Conservation (phyloP, 2,797 vertebrate species). For the Eulemur mongoz region DNA sequence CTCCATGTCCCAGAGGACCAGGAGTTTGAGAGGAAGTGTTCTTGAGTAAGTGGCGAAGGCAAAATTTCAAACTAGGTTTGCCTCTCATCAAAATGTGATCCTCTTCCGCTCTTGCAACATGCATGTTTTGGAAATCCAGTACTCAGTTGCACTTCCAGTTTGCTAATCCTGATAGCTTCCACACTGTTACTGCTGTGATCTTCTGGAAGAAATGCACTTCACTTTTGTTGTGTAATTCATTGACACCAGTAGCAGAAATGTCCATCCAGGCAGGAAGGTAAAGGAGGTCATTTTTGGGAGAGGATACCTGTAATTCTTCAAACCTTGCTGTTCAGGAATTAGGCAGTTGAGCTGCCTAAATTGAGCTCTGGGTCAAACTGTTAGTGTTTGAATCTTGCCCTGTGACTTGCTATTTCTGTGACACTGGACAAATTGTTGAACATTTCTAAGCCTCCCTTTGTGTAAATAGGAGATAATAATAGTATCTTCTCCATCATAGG, state of each 20-base stretch:
- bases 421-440: not conserved
- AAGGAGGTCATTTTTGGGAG: not conserved
- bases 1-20: rapidly evolving
- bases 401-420: not conserved
- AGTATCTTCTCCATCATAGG: not conserved
- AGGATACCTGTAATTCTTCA: not conserved
- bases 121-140: not conserved
- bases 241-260: not conserved
- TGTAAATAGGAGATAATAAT: not conserved
- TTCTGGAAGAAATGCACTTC: not conserved
- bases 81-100: not conserved
- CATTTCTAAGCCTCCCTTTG: not conserved
- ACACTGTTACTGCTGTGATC: no score
- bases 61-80: not conserved
- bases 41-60: not conserved
- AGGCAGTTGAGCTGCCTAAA: not conserved
- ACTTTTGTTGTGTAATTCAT: not conserved
- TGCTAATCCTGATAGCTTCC: not conserved
- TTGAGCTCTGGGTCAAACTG: not conserved
- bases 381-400: not conserved
- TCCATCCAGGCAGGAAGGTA: not conserved
- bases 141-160: not conserved
- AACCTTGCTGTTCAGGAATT: not conserved
- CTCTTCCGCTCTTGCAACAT: not conserved
- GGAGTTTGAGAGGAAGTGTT: not conserved